Evolutionary conservation across 2,113 vertebrate genomes (phyloP), one percentile per base, ranked within the genome.

Genomic region (Alosa alosa): DNA sequence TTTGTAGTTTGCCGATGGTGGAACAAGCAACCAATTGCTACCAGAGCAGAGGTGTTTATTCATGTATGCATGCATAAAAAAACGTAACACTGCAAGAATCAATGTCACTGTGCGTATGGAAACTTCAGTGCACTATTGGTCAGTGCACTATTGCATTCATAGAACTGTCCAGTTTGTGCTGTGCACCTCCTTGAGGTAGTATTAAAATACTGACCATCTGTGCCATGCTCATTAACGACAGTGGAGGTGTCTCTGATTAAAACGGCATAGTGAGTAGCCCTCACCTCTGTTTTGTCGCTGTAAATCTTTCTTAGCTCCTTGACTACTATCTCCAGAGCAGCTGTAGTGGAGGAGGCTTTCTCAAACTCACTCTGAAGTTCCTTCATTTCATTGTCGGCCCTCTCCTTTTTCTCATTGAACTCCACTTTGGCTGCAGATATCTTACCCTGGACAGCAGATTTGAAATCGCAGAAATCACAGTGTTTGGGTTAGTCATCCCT

Each of bases 291-390:
- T 13, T 87, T 92, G 13, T 91, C 85, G 55, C 81, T 64, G 82
- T 91, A 82, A 5, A 22, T 0, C 2, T 36, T 15, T 88, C 84
- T 92, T 5, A 92, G 90, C 91, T 87, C 91, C 85, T 85, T 0
- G 0, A 90, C 6, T 10, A 93, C 88, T 11, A 57, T 82, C 88
- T 95, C 92, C 47, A 96, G 72, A n/a, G 91, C 6, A 47, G 75
- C 31, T 78, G 92, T 85, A 82, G 86, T 36, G 17, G 10, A 45
- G 1, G 89, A 87, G 8, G 90, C 60, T 10, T 94, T 89, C 60
- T 90, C 47, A 87, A 91, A 90, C 6, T 85, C 90, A 64, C 93
- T 88, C 18, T 50, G 25, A 68, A 94, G 89, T 22, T 94, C 85
- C 9, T 84, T 75, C 87, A 92, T 94, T 45, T 46, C 89, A 78